Evolutionary conservation across 1,140 invertebrate species (phyloP).

Genomic region (Gryon sp.): DNA sequence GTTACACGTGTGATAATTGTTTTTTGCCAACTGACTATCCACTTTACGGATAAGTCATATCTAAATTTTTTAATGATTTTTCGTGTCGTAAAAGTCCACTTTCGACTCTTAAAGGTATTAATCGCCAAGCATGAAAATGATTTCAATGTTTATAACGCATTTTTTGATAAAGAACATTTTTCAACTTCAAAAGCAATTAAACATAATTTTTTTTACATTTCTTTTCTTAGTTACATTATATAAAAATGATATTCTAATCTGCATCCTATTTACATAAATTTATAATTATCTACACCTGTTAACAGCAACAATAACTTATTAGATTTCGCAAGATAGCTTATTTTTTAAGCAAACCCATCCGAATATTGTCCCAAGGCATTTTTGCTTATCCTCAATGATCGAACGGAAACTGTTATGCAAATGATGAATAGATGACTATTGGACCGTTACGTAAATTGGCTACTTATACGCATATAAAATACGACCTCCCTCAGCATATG

Average conservation of each 20-base stretch:
- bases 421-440: constrained; percentile 18
- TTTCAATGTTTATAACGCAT: constrained; percentile 24
- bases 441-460: constrained; percentile 30
- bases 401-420: constrained; percentile 32
- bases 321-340: too few relatives aligned
- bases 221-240: too few relatives aligned
- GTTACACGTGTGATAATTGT: constrained; percentile 52
- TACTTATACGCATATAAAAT: constrained; percentile 9
- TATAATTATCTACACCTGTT: too few relatives aligned
- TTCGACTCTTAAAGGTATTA: constrained; percentile 7
- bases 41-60: constrained; percentile 25
- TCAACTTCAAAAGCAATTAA: too few relatives aligned
- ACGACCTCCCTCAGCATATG: constrained; percentile 5
- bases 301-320: too few relatives aligned
- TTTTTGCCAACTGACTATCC: constrained; percentile 14
- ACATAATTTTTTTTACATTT: too few relatives aligned
- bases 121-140: constrained; percentile 29
- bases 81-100: constrained; percentile 26
- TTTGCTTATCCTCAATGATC: constrained; percentile 22
- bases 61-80: constrained; percentile 23
- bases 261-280: too few relatives aligned
- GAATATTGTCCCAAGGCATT: constrained; percentile 16
- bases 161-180: too few relatives aligned
- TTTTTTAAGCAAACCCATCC: constrained; percentile 11
- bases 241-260: too few relatives aligned